Percentiles rank a stretch among this genome's conserved stretches.
Evolutionary conservation across 1,140 invertebrate species (phyloP).

Genomic region (Melipona quadrifasciata): DNA sequence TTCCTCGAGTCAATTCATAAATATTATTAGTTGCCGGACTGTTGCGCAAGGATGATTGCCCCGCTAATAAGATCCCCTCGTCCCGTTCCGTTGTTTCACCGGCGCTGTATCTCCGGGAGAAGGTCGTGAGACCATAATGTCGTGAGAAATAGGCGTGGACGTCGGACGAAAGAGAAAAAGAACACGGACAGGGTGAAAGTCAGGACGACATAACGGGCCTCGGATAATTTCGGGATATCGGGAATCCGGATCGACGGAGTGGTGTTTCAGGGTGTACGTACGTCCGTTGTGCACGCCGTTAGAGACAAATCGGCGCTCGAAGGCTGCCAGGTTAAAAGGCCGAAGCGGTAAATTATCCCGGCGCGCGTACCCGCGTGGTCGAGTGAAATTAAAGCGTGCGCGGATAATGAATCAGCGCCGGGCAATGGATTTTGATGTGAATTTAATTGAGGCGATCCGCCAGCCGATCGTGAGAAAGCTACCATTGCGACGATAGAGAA

Average conservation of each 20-base stretch:
- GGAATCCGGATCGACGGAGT: conserved; percentile 9
- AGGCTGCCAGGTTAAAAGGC: conserved; percentile 39
- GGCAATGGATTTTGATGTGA: conserved; percentile 41
- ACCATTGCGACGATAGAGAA: neutral
- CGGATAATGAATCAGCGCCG: conserved; percentile 27
- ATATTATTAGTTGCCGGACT: neutral
- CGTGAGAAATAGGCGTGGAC: conserved; percentile 66
- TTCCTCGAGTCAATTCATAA: neutral
- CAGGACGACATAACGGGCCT: conserved; percentile 35
- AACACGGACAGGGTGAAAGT: conserved; percentile 33
- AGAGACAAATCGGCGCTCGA: conserved; percentile 29
- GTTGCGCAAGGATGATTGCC: neutral
- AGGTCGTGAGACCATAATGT: conserved; percentile 26
- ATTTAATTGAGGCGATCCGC: conserved; percentile 39
- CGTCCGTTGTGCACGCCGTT: conserved; percentile 1
- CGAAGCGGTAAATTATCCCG: conserved; percentile 42
- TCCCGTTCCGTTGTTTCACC: neutral
- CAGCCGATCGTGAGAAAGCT: conserved; percentile 19
- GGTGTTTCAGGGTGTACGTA: neutral
- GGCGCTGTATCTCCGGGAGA: neutral
- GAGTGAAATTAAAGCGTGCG: conserved; percentile 39
- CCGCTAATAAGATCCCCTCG: neutral
- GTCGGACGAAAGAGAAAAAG: conserved; percentile 29
- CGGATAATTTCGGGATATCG: conserved; percentile 43
- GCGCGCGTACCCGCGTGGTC: conserved; percentile 14